A percentile compares a stretch with the other conserved stretches of the same genome.
Conservation (phyloP, 2,113 vertebrate genomes). For the Brachypteracias leptosomus region DNA sequence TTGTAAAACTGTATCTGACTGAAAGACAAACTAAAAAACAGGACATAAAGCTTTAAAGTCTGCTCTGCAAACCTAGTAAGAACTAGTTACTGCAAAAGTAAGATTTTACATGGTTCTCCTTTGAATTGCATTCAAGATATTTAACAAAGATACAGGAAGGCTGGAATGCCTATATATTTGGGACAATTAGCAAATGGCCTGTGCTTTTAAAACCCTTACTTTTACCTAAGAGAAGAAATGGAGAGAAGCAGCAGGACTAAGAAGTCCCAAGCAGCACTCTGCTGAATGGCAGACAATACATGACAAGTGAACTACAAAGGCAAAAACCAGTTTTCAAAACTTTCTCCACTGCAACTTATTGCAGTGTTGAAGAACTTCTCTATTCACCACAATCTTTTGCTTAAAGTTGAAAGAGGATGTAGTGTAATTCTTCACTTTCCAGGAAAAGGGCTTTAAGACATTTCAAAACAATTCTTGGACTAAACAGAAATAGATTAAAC, state of each 20-base stretch:
- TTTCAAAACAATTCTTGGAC: neutral
- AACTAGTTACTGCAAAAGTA: neutral
- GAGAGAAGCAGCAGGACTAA: neutral
- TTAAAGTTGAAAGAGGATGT: neutral
- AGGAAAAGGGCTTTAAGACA: slow-evolving; percentile 11
- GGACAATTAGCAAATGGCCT: neutral
- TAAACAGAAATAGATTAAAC: neutral
- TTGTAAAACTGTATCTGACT: neutral
- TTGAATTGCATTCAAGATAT: neutral
- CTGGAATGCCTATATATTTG: neutral
- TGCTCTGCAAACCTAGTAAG: neutral
- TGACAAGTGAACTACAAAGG: neutral
- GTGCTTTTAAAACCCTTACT: neutral
- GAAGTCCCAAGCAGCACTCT: neutral
- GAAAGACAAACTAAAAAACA: neutral
- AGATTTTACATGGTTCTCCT: neutral
- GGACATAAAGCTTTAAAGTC: neutral
- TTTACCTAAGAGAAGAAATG: neutral
- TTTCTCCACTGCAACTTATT: neutral
- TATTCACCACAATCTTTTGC: neutral
- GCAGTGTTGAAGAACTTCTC: neutral
- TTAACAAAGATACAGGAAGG: neutral
- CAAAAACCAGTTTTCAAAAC: neutral
- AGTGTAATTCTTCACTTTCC: neutral
- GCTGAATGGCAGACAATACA: neutral